phyloP scores from a whole-genome alignment of 2,888 invertebrate genomes.

The Pilophorus perplexus region DNA sequence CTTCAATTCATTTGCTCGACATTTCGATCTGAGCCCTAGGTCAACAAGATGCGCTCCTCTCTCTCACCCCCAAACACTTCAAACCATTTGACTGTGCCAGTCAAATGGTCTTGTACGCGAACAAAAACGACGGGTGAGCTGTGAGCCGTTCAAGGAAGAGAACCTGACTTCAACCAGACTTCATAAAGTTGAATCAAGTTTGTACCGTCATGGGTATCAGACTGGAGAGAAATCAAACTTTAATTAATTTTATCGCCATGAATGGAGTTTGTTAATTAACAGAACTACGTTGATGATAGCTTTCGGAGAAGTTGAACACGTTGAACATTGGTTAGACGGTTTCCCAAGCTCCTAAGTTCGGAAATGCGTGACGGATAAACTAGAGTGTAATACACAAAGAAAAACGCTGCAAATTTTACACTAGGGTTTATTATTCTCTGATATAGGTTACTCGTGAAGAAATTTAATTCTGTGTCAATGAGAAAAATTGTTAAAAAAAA shows the following conservation, averaged over 20 bases:
- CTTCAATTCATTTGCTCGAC: constrained; percentile 23
- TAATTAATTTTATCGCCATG: constrained; percentile 25
- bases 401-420: no score
- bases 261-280: constrained; percentile 23
- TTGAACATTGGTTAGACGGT: no score
- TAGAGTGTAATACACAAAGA: no score
- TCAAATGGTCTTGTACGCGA: not conserved
- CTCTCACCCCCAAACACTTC: not conserved
- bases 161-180: constrained; percentile 10
- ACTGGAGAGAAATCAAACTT: not conserved
- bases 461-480: no score
- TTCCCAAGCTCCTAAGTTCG: no score
- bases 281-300: no score
- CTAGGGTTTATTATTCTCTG: no score
- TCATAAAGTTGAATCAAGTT: constrained; percentile 8
- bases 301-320: no score
- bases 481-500: no score
- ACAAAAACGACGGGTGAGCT: constrained; percentile 14
- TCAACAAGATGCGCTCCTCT: constrained; percentile 10
- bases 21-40: constrained; percentile 14
- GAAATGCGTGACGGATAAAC: no score
- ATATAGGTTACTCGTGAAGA: no score
- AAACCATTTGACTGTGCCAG: no score
- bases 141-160: constrained; percentile 4
- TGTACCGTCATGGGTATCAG: not conserved